Evolutionary conservation across 1,140 invertebrate species (phyloP), one percentile per base, ranked within the genome.

Genomic region (Orius insidiosus): DNA sequence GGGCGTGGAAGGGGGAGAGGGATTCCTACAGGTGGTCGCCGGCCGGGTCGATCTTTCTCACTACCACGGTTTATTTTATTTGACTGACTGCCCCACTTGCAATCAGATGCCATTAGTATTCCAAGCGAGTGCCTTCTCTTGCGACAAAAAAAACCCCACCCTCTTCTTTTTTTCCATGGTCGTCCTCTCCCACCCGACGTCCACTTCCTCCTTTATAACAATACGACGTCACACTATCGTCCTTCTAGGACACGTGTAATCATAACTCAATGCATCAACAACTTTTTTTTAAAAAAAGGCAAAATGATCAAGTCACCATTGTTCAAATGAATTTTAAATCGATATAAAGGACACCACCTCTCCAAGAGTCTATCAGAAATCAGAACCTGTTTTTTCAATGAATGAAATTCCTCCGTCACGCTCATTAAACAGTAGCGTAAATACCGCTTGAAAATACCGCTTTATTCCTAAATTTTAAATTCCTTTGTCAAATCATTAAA

Each of bases 71-170:
- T n/a, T 43, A 43, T 43, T 43, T 43, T 43, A 43, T 43, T 43
- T 43, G 41, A 43, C 41, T 43, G 41, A 43, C 41, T 43, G 41
- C 41, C 41, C 41, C 16, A 43, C 41, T 43, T 43, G 41, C 41
- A 43, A 43, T 43, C 41, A 31, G 19, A 24, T 24, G 41, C 41
- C 31, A 31, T 43, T 43, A 40, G 38, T 43, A 43, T 43, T 43
- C 24, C 24, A 24, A 24, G 24, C 24, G 24, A 24, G 24, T 24
- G 24, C 24, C 24, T 24, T 24, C 41, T 43, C 41, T 40, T 15
- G 38, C 38, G 11, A 10, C 18, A 13, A 13, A 13, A 36, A 15
- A 14, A 10, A 11, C 38, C 16, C 38, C 13, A 18, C 16, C 41
- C 41, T 11, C 41, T n/a, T n/a, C n/a, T 4, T n/a, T 16, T 14